Evolutionary conservation across 2,113 vertebrate species (phyloP), one percentile per base, ranked within the genome.

Genomic region (Ivindomyrus marchei): DNA sequence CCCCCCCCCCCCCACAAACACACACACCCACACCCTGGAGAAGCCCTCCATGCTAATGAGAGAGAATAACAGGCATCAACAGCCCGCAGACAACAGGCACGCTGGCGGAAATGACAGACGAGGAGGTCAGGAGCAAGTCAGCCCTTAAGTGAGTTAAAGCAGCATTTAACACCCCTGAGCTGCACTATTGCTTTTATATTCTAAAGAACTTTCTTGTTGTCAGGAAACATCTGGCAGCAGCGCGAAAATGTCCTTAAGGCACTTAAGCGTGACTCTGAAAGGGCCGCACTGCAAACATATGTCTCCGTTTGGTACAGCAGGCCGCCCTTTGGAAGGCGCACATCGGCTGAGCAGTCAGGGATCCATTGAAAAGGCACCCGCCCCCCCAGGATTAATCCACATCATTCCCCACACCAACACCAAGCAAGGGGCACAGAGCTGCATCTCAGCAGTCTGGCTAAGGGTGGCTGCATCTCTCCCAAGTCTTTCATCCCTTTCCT

Each of bases 41-140:
- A 91, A 87, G 93, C 90, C 91, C 93, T 92, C 92, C 91, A 49
- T 91, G 90, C 36, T 74, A 50, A 11, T 46, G 15, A 88, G 62
- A 90, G 8, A 89, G 15, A 58, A 77, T 87, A 17, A 52, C 24
- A 53, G 36, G 50, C 50, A 89, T 49, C n/a, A 17, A 39, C 17
- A 36, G 13, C 13, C 84, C 0, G 0, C 9, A 27, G 84, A 50
- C 45, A 46, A 50, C 11, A 49, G 24, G 47, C 21, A 50, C 21
- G 4, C 45, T 50, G 46, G 84, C 3, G n/a, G 84, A 86, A 50
- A 46, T 86, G 9, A 5, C 46, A 27, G 74, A 31, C 0, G 4
- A 80, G 21, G 84, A 1, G 74, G 31, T 42, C 36, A 17, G 31
- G 0, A 36, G 36, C 36, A 80, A 80, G 74, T 39, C 70, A 77